phyloP scores from a whole-genome alignment of 2,797 vertebrate genomes.

The Vultur gryphus region DNA sequence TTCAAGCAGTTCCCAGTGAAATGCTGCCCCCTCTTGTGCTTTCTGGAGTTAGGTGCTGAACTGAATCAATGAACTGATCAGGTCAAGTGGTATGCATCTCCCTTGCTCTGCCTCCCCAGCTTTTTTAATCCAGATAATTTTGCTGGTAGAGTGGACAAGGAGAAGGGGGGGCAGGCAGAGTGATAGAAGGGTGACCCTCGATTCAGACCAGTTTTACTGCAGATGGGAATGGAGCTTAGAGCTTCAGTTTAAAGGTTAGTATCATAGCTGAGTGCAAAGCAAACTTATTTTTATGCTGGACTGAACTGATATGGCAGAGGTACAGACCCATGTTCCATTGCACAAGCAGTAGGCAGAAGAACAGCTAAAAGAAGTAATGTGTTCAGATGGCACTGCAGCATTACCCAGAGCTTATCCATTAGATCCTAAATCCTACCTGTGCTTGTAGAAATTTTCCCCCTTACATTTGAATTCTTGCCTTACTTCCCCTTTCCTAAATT shows the following conservation, averaged over 20 bases:
- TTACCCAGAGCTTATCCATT: background rate
- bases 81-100: background rate
- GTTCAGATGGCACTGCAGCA: background rate
- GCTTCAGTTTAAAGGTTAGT: background rate
- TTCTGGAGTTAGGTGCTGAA: background rate
- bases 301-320: background rate
- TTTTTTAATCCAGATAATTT: background rate
- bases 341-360: background rate
- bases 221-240: background rate
- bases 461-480: background rate
- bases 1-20: background rate
- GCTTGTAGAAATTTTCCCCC: background rate
- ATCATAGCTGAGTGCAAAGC: background rate
- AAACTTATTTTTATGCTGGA: background rate
- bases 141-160: background rate
- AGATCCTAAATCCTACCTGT: background rate
- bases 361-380: background rate
- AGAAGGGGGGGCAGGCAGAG: background rate
- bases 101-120: background rate
- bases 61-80: background rate
- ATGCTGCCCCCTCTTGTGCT: slow-evolving; percentile 48
- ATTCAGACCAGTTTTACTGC: background rate
- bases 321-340: background rate
- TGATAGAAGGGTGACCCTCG: background rate
- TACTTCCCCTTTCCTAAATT: background rate